Base-by-base conservation (phyloP, 2,113 vertebrate species). In the Percina caprodes region DNA sequence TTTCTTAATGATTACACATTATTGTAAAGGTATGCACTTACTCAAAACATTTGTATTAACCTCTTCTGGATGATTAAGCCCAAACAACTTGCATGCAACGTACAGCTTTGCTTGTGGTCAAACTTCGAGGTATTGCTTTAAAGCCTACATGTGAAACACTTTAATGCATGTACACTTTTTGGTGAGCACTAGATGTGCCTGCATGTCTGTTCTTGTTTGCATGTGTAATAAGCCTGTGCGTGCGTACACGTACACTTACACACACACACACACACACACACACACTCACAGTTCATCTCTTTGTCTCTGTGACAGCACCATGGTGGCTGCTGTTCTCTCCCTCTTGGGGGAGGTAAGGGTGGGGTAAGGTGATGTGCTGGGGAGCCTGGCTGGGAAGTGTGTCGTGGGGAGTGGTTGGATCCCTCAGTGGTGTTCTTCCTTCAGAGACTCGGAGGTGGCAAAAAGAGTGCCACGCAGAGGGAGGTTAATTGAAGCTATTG, bases 291-390 rank as follows among this genome's bases (percentile, higher is more conserved):
- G 95, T 94, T 99, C 98, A 88, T 99, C 98, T 96, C 97, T 96
- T 97, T 99, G 98, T 95, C 98, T 99, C 93, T 99, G 98, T 92
- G 98, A 99, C 96, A 99, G 97, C 97, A 99, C 98, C 98, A 99
- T 99, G 88, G 92, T 95, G 96, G 95, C 91, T 94, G 94, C 94
- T 94, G 89, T 92, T 91, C 87, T 87, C 90, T 94, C 90, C 87
- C 95, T 92, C 86, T 90, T 84, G 90, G 94, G 67, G 94, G 92
- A 93, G 91, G 94, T 82, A 84, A 94, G 90, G 94, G 88, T 91
- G 86, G 91, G 94, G 66, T 61, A 88, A 90, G 91, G 94, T 92
- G 94, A 93, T 91, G 91, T n/a, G n/a, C n/a, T n/a, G 70, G 80
- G 77, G 39, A 71, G 42, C 74, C 69, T 78, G 83, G 35, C 48